phyloP scores from a whole-genome alignment of 2,113 vertebrate species.

The Serilophus lunatus region DNA sequence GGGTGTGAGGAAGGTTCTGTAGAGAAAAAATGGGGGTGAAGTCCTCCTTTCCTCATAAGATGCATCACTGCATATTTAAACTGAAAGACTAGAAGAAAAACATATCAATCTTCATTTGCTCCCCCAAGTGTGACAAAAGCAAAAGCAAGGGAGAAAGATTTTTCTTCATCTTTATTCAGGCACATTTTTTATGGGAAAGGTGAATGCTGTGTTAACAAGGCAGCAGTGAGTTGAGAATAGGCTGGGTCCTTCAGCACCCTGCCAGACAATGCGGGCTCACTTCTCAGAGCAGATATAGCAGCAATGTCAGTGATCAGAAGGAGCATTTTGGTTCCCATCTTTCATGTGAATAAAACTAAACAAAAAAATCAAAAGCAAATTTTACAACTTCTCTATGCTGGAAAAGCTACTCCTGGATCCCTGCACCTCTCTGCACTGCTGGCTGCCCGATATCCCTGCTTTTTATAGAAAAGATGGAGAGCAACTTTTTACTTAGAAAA shows the following conservation, averaged over 20 bases:
- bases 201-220: background rate
- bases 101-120: constrained; percentile 29
- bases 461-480: background rate
- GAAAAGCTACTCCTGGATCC: background rate
- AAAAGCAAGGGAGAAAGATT: background rate
- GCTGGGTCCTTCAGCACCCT: background rate
- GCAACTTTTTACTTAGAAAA: background rate
- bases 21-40: background rate
- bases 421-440: background rate
- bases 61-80: background rate
- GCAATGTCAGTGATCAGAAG: background rate
- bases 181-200: background rate
- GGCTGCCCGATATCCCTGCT: background rate
- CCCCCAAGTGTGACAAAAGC: background rate
- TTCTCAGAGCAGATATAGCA: background rate
- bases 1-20: background rate
- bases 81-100: background rate
- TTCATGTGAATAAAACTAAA: background rate
- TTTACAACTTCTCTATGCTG: background rate
- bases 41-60: background rate
- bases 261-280: accelerated
- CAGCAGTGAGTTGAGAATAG: background rate
- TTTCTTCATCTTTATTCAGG: background rate
- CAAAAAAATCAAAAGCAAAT: background rate
- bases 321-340: background rate